These are phyloP conservation scores for pig (Sus scrofa) DNA, from an alignment of 2,113 vertebrate species.

Conservation along the genomic window DNA sequence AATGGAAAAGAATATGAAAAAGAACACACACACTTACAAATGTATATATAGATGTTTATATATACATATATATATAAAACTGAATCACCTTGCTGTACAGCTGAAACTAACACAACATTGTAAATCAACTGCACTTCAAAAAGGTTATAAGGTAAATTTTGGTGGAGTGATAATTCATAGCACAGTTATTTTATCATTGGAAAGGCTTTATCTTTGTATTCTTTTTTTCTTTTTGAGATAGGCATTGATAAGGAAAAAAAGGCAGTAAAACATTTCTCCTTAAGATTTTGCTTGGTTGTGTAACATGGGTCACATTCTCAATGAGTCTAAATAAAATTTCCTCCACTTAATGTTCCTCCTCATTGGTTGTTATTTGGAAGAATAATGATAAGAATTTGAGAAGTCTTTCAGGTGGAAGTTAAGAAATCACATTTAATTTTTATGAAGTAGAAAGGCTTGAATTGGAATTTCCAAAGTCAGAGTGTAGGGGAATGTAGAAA, in stretches of 20 bases:
- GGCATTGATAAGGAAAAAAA: conserved; percentile 81
- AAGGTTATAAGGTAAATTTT: background rate
- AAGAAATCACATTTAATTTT: conserved; percentile 85
- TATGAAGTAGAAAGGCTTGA: conserved; percentile 81
- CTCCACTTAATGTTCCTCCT: conserved; percentile 79
- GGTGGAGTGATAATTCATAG: background rate
- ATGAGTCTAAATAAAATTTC: conserved; percentile 77
- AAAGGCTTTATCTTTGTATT: conserved; percentile 76
- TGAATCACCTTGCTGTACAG: background rate
- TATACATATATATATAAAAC: too few species aligned
- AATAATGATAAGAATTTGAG: conserved; percentile 77
- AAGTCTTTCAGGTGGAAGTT: conserved; percentile 83
- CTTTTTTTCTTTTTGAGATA: conserved; percentile 82
- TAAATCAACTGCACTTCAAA: background rate
- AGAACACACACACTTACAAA: too few species aligned
- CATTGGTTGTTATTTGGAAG: conserved; percentile 79
- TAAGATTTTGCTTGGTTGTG: conserved; percentile 71
- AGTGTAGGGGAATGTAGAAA: conserved; percentile 30
- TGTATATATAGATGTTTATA: too few species aligned
- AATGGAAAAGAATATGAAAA: background rate
- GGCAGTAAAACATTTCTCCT: conserved; percentile 78
- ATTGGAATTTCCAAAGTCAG: conserved; percentile 58
- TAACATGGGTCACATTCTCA: conserved; percentile 66
- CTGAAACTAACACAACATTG: background rate
- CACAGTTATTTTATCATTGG: background rate